These are phyloP conservation scores for Thymallus thymallus DNA, from an alignment of 2,113 vertebrate species.

Conservation along the genomic window DNA sequence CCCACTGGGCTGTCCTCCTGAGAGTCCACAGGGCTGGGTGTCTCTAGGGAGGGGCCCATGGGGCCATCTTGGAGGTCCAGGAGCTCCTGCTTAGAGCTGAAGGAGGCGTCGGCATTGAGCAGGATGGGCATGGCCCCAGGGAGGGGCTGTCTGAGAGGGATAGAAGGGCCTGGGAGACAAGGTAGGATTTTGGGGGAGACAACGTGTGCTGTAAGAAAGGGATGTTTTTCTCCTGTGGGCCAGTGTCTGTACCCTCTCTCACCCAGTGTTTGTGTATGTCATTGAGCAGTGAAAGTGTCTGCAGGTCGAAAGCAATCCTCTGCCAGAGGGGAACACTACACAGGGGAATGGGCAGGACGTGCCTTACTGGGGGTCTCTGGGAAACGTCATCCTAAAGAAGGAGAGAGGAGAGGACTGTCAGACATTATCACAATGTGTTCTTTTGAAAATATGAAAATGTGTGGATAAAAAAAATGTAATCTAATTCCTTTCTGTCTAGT, in stretches of 20 bases:
- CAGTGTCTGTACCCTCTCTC: not conserved
- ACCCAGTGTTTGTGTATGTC: not conserved
- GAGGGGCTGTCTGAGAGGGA: constrained; percentile 23
- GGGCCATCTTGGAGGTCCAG: constrained; percentile 60
- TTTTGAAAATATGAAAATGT: not conserved
- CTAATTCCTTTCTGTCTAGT: not conserved
- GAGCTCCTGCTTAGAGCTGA: constrained; percentile 76
- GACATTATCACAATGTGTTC: too few relatives aligned
- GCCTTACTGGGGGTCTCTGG: not conserved
- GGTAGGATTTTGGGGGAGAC: not conserved
- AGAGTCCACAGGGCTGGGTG: constrained; percentile 32
- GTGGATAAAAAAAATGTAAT: not conserved
- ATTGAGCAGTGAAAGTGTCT: too few relatives aligned
- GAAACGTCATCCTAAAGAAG: constrained; percentile 32
- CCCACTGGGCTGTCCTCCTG: not conserved
- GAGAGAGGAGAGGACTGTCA: not conserved
- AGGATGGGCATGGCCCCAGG: constrained; percentile 79
- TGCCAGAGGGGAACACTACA: not conserved
- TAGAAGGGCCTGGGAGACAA: constrained; percentile 13
- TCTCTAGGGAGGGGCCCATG: not conserved
- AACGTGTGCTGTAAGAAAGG: not conserved
- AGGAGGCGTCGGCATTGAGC: constrained; percentile 71
- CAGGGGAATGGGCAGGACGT: not conserved
- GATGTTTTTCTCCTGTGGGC: not conserved
- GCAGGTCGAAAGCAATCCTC: too few relatives aligned